phyloP scores from a whole-genome alignment of 2,113 vertebrate genomes.

The Chlamydotis undulata region DNA sequence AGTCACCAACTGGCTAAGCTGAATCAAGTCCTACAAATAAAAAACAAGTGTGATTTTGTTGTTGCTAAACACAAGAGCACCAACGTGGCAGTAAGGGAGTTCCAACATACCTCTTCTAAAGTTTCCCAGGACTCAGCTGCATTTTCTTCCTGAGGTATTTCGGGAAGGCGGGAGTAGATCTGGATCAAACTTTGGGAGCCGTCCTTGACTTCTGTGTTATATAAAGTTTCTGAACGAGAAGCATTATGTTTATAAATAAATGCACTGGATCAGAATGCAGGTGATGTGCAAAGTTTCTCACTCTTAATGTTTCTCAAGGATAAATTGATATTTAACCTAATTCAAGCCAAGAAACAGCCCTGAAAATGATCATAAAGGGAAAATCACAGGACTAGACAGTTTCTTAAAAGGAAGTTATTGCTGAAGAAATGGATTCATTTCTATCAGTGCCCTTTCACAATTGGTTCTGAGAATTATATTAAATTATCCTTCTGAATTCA shows the following conservation, averaged over 20 bases:
- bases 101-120: slow-evolving; percentile 84
- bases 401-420: neutral
- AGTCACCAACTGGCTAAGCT: slow-evolving; percentile 88
- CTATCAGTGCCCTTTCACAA: neutral
- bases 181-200: slow-evolving; percentile 71
- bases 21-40: slow-evolving; percentile 86
- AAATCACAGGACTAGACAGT: neutral
- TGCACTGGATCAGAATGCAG: neutral
- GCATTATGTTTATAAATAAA: neutral
- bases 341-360: neutral
- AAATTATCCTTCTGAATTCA: neutral
- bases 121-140: slow-evolving; percentile 93
- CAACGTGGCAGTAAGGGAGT: neutral
- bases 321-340: neutral
- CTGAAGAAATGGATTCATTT: neutral
- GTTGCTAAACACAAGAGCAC: neutral
- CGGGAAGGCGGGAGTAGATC: slow-evolving; percentile 78
- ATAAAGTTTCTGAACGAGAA: slow-evolving; percentile 63
- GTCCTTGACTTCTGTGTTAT: slow-evolving; percentile 8
- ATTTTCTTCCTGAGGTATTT: slow-evolving; percentile 89
- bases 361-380: neutral
- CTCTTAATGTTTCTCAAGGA: neutral
- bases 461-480: neutral
- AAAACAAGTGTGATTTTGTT: neutral
- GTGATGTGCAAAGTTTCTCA: neutral